phyloP scores from a whole-genome alignment of 1,140 invertebrate genomes.

The Philotrypesis tridentata region DNA sequence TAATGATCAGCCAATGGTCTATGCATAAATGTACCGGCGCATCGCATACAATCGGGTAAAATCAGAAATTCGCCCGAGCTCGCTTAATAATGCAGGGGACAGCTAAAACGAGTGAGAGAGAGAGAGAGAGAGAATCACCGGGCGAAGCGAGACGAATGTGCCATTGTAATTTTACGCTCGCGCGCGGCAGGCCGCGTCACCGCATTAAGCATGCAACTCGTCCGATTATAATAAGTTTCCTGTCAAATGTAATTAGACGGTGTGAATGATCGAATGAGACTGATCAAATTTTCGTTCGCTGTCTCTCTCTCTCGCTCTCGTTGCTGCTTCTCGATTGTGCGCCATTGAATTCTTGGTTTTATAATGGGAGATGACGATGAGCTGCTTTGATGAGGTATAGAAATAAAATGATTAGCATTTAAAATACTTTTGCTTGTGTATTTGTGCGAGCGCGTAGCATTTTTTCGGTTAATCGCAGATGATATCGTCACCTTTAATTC shows the following conservation, averaged over 20 bases:
- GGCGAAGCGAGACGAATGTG: neutral
- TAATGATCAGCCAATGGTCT: neutral
- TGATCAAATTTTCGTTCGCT: neutral
- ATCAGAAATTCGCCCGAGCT: neutral
- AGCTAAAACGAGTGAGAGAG: constrained; percentile 3
- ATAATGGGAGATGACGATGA: too few relatives aligned
- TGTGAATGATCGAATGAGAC: neutral
- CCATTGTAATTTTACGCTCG: constrained; percentile 19
- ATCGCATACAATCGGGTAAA: neutral
- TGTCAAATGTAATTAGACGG: constrained; percentile 2
- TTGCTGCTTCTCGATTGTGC: too few relatives aligned
- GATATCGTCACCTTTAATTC: too few relatives aligned
- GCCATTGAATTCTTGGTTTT: too few relatives aligned
- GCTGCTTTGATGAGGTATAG: too few relatives aligned
- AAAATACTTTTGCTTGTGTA: too few relatives aligned
- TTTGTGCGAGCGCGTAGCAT: too few relatives aligned
- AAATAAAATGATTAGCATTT: too few relatives aligned
- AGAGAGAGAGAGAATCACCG: neutral
- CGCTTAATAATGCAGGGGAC: constrained; percentile 6
- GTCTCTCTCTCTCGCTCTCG: neutral
- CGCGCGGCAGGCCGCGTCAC: neutral
- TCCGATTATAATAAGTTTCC: neutral
- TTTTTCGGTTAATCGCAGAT: too few relatives aligned
- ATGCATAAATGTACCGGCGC: neutral
- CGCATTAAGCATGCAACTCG: constrained; percentile 13